Percentiles rank a stretch among this genome's conserved stretches.
Conservation (phyloP, 2,888 invertebrate genomes). For the Microctonus brassicae region DNA sequence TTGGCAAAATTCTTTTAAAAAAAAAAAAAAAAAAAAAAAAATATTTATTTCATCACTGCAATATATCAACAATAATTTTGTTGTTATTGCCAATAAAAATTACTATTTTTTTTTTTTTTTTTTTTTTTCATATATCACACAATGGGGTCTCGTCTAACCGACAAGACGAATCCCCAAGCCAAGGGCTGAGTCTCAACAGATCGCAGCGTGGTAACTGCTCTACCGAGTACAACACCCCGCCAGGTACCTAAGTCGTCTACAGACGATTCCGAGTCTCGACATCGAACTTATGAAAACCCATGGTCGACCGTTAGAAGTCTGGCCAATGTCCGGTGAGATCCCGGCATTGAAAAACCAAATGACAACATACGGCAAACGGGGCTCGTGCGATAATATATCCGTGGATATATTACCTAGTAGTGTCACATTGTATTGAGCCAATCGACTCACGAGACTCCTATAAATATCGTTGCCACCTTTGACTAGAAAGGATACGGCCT, state of each 20-base stretch:
- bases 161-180: constrained; percentile 66
- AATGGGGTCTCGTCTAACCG: constrained; percentile 53
- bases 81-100: too few species aligned
- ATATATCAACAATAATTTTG: too few species aligned
- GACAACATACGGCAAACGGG: constrained; percentile 44
- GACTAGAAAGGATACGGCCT: constrained; percentile 76
- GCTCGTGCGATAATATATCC: constrained; percentile 45
- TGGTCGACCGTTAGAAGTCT: constrained; percentile 59
- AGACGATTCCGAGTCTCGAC: constrained; percentile 72
- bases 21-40: too few species aligned
- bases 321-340: constrained; percentile 61
- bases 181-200: constrained; percentile 75
- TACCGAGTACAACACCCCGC: constrained; percentile 76
- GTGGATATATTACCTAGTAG: constrained; percentile 45
- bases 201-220: constrained; percentile 75
- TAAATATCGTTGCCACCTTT: constrained; percentile 70
- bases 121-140: background rate
- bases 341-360: constrained; percentile 31
- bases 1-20: background rate
- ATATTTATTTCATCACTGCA: background rate
- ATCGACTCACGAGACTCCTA: constrained; percentile 70
- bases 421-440: constrained; percentile 71
- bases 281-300: constrained; percentile 67
- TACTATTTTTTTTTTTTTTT: too few species aligned
- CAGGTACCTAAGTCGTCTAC: constrained; percentile 75